Evolutionary conservation across 2,113 vertebrate genomes (phyloP), one percentile per base, ranked within the genome.

Genomic region (Dipodomys stephensi): DNA sequence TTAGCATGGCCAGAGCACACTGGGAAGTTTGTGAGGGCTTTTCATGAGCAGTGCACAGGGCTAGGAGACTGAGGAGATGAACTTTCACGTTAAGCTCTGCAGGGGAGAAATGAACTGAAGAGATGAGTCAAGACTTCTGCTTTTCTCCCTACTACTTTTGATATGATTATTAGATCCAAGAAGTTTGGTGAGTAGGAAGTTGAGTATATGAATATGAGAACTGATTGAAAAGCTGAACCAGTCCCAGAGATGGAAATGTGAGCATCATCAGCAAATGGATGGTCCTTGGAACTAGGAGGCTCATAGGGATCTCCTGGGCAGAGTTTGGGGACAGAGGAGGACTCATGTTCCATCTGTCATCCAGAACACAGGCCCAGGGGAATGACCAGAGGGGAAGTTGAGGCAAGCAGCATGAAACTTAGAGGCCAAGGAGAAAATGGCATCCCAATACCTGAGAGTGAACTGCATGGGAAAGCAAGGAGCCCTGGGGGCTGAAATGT

Each of bases 331-430:
- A 27, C 27, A 44, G 65, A 81, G 20, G 49, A 69, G 13, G 13
- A 0, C 62, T 23, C 27, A 15, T 7, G 22, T 64, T 28, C 0
- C 60, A 12, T 7, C 16, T 18, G 0, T 60, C 44, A 32, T 4
- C 22, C 16, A 74, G 22, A 82, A 2, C 78, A 19, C 8, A 53
- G 35, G 22, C 8, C 49, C 0, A 23, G 67, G 32, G 35, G 27
- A 39, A 53, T 1, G 4, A 13, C 57, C 8, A 25, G 12, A 72
- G n/a, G 28, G 0, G 25, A 44, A 87, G 32, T 10, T 0, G 15
- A 60, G 46, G 10, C 0, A 2, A 80, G 10, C 27, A 13, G 20
- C 71, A 90, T 53, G 28, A 72, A 65, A 32, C 12, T 35, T 22
- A 11, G 28, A 39, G 53, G 25, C 68, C 35, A 28, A 20, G 68